A percentile compares a stretch with the other conserved stretches of the same genome.
Evolutionary conservation across 2,888 invertebrate species (phyloP).

Genomic region (Isoperla grammatica): DNA sequence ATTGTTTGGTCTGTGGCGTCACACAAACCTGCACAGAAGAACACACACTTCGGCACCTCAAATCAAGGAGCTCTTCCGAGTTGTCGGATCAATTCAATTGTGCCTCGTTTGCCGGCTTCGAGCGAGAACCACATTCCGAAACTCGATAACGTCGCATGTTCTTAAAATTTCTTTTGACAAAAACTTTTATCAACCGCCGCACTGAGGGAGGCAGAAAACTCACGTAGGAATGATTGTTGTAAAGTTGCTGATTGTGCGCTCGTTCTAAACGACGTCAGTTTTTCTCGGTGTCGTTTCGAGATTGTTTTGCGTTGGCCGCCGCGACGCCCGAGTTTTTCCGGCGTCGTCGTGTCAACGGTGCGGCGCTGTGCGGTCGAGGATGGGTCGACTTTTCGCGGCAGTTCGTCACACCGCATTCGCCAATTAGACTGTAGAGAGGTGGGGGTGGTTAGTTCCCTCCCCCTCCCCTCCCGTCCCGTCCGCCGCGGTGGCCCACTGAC

Average conservation of each 20-base stretch:
- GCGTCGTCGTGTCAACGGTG: conserved; percentile 18
- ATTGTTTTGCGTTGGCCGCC: conserved; percentile 1
- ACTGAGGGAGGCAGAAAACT: no score
- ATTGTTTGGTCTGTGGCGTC: conserved; percentile 2
- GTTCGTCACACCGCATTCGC: conserved; percentile 32
- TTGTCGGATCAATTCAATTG: conserved; percentile 4
- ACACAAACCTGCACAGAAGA: conserved; percentile 7
- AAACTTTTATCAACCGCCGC: no score
- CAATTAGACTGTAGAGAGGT: conserved; percentile 32
- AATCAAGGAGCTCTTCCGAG: conserved; percentile 14
- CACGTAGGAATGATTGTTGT: no score
- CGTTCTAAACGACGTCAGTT: neutral
- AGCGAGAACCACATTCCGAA: neutral
- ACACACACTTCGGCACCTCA: conserved; percentile 13
- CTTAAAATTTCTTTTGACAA: no score
- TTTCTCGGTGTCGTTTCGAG: conserved; percentile 5
- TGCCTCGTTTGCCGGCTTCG: conserved; percentile 1
- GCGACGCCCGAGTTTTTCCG: conserved; percentile 13
- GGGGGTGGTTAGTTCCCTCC: conserved; percentile 19
- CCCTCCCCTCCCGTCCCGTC: no score
- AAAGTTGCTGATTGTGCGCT: no score
- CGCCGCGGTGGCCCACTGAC: conserved; percentile 14
- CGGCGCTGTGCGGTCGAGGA: conserved; percentile 20
- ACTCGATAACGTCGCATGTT: neutral
- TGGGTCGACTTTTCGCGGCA: conserved; percentile 27